phyloP scores from a whole-genome alignment of 2,113 vertebrate species.

The Mustelus asterias region DNA sequence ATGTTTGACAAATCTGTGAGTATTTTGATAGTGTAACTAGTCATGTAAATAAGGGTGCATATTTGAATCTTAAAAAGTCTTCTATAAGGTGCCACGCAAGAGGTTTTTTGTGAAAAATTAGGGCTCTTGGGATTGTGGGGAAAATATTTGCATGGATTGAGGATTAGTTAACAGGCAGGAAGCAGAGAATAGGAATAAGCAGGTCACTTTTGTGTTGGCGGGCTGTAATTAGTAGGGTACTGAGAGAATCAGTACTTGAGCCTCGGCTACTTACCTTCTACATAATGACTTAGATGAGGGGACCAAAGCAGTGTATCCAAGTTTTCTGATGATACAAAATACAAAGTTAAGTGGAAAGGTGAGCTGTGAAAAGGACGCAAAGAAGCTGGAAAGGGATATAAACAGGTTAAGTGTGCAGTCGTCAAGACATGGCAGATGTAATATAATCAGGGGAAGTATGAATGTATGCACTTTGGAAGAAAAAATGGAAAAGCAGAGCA shows the following conservation, averaged over 20 bases:
- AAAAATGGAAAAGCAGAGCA: neutral
- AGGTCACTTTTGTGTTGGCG: no score
- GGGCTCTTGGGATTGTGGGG: no score
- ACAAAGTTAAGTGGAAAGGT: neutral
- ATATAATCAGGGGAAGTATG: neutral
- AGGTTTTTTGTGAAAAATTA: no score
- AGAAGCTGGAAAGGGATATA: neutral
- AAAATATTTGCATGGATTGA: no score
- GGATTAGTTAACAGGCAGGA: no score
- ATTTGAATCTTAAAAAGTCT: no score
- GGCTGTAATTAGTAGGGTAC: neutral
- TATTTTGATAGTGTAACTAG: no score
- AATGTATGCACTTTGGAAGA: neutral
- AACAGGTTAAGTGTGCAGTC: neutral
- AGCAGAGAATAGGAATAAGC: no score
- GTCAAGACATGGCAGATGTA: neutral
- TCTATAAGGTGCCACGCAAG: no score
- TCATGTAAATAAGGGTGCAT: no score
- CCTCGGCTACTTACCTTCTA: neutral
- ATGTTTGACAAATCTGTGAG: no score
- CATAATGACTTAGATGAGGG: neutral
- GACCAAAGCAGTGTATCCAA: neutral
- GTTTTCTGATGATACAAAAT: neutral
- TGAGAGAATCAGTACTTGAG: neutral
- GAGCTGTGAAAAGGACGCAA: neutral